Percentiles rank a stretch among this genome's conserved stretches.
These are phyloP conservation scores for Magallana ariakensis DNA, from an alignment of 1,140 invertebrate species.

Conservation along the genomic window DNA sequence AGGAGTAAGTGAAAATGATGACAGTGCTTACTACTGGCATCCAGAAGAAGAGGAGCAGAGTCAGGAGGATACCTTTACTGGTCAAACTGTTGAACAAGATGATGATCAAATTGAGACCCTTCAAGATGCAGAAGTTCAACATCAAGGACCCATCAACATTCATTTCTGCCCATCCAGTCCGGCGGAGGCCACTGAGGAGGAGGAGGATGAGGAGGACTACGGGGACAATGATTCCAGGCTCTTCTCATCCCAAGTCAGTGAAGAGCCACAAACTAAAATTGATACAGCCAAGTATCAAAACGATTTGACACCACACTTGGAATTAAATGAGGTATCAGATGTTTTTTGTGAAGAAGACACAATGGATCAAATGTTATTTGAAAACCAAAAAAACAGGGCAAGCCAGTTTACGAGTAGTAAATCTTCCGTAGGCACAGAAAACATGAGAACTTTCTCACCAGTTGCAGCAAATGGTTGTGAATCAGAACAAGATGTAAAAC, in stretches of 20 bases:
- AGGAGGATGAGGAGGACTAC: neutral
- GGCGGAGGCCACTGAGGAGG: neutral
- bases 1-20: neutral
- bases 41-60: neutral
- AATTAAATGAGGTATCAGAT: neutral
- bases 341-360: no score
- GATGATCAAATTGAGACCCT: neutral
- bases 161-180: neutral
- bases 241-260: neutral
- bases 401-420: no score
- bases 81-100: neutral
- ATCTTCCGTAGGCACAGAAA: neutral
- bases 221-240: slow-evolving; percentile 22
- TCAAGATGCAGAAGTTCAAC: neutral
- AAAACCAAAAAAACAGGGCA: neutral
- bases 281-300: neutral
- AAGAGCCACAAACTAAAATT: neutral
- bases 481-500: neutral
- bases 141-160: neutral
- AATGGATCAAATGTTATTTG: neutral
- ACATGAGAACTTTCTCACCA: neutral
- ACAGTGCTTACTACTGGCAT: neutral
- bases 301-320: neutral
- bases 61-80: neutral
- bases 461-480: neutral